These are phyloP conservation scores for Speoplatyrhinus poulsoni DNA, from an alignment of 2,113 vertebrate genomes.

Conservation along the genomic window DNA sequence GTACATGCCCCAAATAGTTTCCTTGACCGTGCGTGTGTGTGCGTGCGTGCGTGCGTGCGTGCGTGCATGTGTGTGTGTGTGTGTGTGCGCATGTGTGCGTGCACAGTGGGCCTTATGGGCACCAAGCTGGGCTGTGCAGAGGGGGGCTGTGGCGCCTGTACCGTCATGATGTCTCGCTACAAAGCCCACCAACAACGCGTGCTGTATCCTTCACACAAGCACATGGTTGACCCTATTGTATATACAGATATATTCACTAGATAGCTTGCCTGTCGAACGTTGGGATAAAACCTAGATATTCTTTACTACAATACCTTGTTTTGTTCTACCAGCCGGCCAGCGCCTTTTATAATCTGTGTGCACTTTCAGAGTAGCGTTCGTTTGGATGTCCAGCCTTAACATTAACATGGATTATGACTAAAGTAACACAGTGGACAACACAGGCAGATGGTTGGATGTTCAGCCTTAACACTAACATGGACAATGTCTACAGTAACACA, in stretches of 20 bases:
- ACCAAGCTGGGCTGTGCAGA: constrained; percentile 95
- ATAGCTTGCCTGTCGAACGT: no score
- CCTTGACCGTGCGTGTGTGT: not conserved
- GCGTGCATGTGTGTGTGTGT: not conserved
- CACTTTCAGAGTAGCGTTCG: no score
- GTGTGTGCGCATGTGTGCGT: not conserved
- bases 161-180: constrained; percentile 91
- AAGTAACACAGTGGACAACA: no score
- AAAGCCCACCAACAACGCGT: constrained; percentile 75
- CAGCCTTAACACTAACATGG: no score
- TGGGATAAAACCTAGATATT: no score
- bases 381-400: no score
- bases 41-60: not conserved
- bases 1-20: not conserved
- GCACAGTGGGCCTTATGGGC: constrained; percentile 85
- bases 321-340: no score
- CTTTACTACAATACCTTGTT: no score
- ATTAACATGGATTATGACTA: no score
- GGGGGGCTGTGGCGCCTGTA: constrained; percentile 93
- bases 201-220: constrained; percentile 83
- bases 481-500: no score
- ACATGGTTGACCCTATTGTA: not conserved
- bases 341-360: no score
- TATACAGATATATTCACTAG: not conserved
- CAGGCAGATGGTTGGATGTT: no score